phyloP scores from a whole-genome alignment of 2,113 vertebrate species.

The Planiliza haematocheilus region DNA sequence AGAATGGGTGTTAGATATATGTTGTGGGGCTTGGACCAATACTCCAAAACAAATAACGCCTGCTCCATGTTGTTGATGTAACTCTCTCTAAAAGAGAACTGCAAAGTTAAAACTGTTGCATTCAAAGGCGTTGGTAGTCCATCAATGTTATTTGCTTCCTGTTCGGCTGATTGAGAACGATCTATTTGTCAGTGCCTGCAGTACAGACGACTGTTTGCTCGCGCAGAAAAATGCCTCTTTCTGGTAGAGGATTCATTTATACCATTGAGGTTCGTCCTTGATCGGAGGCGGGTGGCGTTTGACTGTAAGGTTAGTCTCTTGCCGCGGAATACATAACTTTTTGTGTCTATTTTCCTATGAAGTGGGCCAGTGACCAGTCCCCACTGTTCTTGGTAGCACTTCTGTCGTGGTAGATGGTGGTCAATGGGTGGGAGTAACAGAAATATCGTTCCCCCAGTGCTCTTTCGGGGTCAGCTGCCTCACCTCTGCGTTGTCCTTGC shows the following conservation, averaged over 20 bases:
- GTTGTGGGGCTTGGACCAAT: constrained; percentile 67
- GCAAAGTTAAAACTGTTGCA: constrained; percentile 48
- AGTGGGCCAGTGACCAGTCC: constrained; percentile 32
- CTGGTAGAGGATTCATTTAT: constrained; percentile 13
- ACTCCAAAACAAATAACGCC: constrained; percentile 66
- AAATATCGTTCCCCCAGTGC: constrained; percentile 12
- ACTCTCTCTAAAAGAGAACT: constrained; percentile 52
- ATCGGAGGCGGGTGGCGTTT: background rate
- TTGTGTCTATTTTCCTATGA: background rate
- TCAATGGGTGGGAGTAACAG: constrained; percentile 14
- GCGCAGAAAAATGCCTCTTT: constrained; percentile 30
- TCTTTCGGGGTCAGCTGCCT: constrained; percentile 38
- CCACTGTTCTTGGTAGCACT: constrained; percentile 2
- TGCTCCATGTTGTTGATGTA: constrained; percentile 61
- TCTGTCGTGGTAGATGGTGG: constrained; percentile 39
- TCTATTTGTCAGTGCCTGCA: constrained; percentile 12
- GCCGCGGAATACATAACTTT: constrained; percentile 1
- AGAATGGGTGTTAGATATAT: constrained; percentile 68
- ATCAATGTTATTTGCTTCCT: constrained; percentile 39
- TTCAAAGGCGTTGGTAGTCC: constrained; percentile 57
- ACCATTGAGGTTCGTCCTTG: constrained; percentile 13
- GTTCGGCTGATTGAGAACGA: constrained; percentile 32
- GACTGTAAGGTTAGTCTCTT: constrained; percentile 35
- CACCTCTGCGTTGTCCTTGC: constrained; percentile 25
- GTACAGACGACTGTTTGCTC: constrained; percentile 39